phyloP scores from a whole-genome alignment of 2,888 invertebrate species.

The Stomorhina lunata region DNA sequence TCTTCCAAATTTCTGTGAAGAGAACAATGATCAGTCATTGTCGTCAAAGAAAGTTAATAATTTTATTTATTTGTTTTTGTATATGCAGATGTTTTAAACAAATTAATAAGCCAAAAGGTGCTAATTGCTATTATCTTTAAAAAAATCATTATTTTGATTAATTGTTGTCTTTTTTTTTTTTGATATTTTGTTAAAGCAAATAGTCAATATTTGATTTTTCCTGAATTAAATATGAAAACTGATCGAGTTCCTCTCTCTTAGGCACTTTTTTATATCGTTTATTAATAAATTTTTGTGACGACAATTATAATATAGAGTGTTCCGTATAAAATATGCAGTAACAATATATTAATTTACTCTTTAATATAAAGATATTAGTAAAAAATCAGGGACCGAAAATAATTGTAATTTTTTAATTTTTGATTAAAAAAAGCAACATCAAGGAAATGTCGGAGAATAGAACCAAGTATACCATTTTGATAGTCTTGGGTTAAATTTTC shows the following conservation, averaged over 20 bases:
- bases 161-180: neutral
- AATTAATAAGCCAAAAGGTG: constrained; percentile 32
- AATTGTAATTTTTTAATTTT: no score
- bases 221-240: neutral
- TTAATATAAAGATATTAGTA: no score
- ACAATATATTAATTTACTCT: no score
- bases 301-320: neutral
- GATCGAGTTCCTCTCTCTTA: constrained; percentile 1
- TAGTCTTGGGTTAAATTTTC: no score
- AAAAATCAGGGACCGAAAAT: no score
- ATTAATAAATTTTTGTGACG: constrained; percentile 12
- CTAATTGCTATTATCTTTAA: constrained; percentile 20
- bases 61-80: constrained; percentile 12
- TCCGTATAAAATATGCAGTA: no score
- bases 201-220: constrained; percentile 13
- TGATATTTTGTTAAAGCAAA: neutral
- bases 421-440: no score
- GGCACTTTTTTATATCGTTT: neutral
- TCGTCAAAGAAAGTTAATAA: neutral
- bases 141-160: constrained; percentile 13
- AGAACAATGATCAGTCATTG: neutral
- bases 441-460: no score
- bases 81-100: constrained; percentile 13
- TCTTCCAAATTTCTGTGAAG: neutral
- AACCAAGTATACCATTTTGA: no score